Conservation (phyloP, 2,888 invertebrate species). For the Pseudanteris insignis region DNA sequence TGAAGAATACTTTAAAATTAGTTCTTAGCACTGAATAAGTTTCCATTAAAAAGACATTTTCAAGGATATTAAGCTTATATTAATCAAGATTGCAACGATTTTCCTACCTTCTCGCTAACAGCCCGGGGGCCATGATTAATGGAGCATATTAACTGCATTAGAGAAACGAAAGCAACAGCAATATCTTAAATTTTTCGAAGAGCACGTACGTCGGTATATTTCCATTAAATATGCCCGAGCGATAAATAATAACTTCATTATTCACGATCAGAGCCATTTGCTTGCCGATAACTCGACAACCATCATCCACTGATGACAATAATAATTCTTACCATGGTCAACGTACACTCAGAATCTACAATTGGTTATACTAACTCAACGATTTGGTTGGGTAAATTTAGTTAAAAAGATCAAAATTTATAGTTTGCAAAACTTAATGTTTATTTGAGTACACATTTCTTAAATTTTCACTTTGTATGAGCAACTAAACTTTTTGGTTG, state of each 20-base stretch:
- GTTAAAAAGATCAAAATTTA: too few species aligned
- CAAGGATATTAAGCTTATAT: constrained; percentile 35
- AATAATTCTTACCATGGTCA: too few species aligned
- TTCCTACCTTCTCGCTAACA: constrained; percentile 25
- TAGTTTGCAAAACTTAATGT: too few species aligned
- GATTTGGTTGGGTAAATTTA: too few species aligned
- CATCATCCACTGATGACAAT: constrained; percentile 9
- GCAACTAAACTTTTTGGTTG: too few species aligned
- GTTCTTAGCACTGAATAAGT: constrained; percentile 23
- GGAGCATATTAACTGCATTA: constrained; percentile 41
- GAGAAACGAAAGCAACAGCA: constrained; percentile 37
- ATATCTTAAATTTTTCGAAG: constrained; percentile 42
- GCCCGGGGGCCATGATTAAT: constrained; percentile 35
- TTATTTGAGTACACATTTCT: too few species aligned
- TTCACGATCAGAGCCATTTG: constrained; percentile 31
- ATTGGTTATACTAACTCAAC: too few species aligned
- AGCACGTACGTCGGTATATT: constrained; percentile 43
- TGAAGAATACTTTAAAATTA: too few species aligned
- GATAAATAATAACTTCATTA: constrained; percentile 37
- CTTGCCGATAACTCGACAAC: not conserved
- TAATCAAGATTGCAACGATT: constrained; percentile 43
- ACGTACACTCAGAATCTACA: too few species aligned
- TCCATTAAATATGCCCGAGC: constrained; percentile 31
- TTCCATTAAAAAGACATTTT: constrained; percentile 41
- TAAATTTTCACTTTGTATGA: too few species aligned